These are phyloP conservation scores for Drosophila kuntzei DNA, from an alignment of 2,888 invertebrate species.

Conservation along the genomic window DNA sequence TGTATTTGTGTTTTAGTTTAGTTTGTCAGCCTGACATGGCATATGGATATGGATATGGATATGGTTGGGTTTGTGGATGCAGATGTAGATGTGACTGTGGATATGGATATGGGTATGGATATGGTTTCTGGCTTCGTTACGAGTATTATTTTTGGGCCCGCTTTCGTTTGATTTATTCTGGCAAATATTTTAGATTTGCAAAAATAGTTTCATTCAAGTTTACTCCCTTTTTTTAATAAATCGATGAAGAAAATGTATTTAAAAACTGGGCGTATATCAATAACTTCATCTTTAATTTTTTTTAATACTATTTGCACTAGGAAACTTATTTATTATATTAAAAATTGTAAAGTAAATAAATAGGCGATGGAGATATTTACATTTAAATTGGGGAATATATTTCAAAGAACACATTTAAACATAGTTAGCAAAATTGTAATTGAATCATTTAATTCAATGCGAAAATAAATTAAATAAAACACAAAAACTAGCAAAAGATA, in stretches of 20 bases:
- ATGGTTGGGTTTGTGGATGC: background rate
- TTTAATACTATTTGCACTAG: too few species aligned
- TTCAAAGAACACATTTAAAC: too few species aligned
- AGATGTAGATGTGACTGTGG: constrained; percentile 30
- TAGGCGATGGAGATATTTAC: too few species aligned
- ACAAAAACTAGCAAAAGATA: background rate
- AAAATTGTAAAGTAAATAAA: too few species aligned
- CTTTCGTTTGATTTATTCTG: constrained; percentile 69
- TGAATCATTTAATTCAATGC: too few species aligned
- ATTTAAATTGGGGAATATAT: too few species aligned
- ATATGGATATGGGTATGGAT: constrained; percentile 39
- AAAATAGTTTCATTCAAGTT: constrained; percentile 34
- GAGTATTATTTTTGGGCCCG: constrained; percentile 41
- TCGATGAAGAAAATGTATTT: constrained; percentile 5
- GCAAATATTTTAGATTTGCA: constrained; percentile 52
- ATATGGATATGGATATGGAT: constrained; percentile 48
- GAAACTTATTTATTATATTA: too few species aligned
- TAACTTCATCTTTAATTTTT: background rate
- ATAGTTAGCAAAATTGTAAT: too few species aligned
- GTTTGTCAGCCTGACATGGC: constrained; percentile 70
- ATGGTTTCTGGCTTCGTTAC: constrained; percentile 52
- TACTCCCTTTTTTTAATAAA: constrained; percentile 4
- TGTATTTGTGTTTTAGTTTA: constrained; percentile 81
- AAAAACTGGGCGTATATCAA: background rate
- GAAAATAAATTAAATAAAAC: background rate